Base-by-base conservation (phyloP, 2,113 vertebrate species). In the Aptenodytes patagonicus region DNA sequence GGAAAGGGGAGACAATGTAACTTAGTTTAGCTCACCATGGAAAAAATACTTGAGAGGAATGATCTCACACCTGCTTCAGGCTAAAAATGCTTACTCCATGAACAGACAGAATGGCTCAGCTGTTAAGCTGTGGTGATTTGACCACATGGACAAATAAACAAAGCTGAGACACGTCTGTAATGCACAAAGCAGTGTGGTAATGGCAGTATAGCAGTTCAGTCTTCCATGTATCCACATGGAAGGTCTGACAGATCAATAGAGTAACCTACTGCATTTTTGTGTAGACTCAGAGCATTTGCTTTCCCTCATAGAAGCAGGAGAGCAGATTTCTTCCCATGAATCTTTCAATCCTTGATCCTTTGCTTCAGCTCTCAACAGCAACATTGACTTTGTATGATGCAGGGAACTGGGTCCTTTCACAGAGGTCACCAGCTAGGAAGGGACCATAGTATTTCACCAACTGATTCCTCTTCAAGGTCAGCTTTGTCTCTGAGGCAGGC, bases 21-120 rank as follows among this genome's bases (percentile, higher is more conserved):
- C 57, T 87, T 72, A 89, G 47, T 91, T 91, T 91, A 89, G 70
- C 73, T 94, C 81, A 76, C 83, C 36, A 40, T 44, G 61, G 84
- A 65, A 88, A 79, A 96, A 91, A n/a, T 77, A 91, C 6, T 87
- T 76, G 73, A 84, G 84, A 93, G 25, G 36, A 91, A 83, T 93
- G 95, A 94, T 83, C 91, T 95, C 95, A 93, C 91, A 95, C 96
- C 96, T 96, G 90, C 96, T 96, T 69, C 91, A 54, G 95, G 93
- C 96, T 96, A 91, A 71, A 93, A 91, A 76, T 93, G 78, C 82
- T 89, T 78, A 55, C 64, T 75, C 65, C 22, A 11, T 57, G 89
- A 79, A 40, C 52, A 91, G 77, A 42, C 73, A 82, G 93, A 65
- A 82, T 21, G 44, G 89, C 78, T 95, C 77, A 85, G 73, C 89